Percentiles rank a stretch among this genome's conserved stretches.
phyloP scores from a whole-genome alignment of 2,113 vertebrate species.

The Aleadryas rufinucha region DNA sequence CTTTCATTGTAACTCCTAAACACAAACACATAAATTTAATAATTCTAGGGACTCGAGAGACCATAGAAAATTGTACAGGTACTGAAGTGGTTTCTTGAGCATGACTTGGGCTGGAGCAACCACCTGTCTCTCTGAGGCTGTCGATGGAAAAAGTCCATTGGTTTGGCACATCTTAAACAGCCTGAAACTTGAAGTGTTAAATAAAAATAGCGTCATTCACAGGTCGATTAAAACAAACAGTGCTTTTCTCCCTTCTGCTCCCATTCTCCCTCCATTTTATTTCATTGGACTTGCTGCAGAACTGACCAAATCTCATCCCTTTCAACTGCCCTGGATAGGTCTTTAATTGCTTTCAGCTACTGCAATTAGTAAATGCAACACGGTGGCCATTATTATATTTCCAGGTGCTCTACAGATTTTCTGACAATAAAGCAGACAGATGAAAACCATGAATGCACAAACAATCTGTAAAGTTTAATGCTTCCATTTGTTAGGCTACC shows the following conservation, averaged over 20 bases:
- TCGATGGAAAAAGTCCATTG: not conserved
- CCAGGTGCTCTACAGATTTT: conserved; percentile 31
- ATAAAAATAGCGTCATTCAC: not conserved
- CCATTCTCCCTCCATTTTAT: not conserved
- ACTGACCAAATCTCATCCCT: not conserved
- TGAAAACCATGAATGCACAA: conserved; percentile 22
- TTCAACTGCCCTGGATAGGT: not conserved
- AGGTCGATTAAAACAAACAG: not conserved
- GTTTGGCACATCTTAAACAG: not conserved
- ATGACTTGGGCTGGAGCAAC: not conserved
- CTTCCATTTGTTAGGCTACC: not conserved
- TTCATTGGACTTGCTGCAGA: not conserved
- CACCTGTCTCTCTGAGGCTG: not conserved
- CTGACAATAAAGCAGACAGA: conserved; percentile 11
- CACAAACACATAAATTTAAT: not conserved
- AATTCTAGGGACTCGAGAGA: not conserved
- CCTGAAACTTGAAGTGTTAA: not conserved
- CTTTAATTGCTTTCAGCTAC: conserved; percentile 8
- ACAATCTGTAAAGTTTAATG: conserved; percentile 16
- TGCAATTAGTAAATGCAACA: conserved; percentile 15
- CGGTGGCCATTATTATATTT: conserved; percentile 13
- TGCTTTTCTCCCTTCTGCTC: not conserved
- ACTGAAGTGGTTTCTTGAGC: not conserved
- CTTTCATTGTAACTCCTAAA: not conserved
- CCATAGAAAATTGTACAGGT: not conserved